These are phyloP conservation scores for Sinocyclocheilus anshuiensis DNA, from an alignment of 2,113 vertebrate genomes.

Conservation along the genomic window DNA sequence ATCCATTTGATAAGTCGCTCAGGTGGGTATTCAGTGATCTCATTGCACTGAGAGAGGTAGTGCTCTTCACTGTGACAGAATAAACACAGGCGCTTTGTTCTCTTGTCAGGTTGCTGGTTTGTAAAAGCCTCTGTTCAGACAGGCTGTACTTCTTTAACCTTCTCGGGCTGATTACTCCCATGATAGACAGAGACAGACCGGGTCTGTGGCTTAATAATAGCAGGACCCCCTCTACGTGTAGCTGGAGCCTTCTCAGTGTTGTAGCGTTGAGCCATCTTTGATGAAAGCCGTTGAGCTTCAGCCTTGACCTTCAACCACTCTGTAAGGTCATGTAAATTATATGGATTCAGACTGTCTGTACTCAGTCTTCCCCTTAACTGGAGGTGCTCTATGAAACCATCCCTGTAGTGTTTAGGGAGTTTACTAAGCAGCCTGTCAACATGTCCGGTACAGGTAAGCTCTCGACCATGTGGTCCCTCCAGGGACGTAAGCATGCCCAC, in stretches of 20 bases:
- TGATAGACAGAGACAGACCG: background rate
- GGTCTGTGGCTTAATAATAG: background rate
- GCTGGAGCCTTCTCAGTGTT: background rate
- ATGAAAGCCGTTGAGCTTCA: background rate
- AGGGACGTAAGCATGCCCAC: background rate
- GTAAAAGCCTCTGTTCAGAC: background rate
- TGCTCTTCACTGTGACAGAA: slow-evolving; percentile 7
- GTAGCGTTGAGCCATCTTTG: background rate
- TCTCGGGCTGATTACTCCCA: background rate
- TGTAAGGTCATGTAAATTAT: background rate
- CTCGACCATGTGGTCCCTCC: background rate
- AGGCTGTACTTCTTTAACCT: background rate
- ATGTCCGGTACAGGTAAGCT: background rate
- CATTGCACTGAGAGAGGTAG: too few species aligned
- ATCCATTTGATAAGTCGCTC: background rate
- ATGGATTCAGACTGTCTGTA: background rate
- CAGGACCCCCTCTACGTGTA: background rate
- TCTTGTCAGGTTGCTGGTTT: background rate
- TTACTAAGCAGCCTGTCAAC: background rate
- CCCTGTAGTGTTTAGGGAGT: background rate
- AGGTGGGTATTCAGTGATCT: background rate
- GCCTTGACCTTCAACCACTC: background rate
- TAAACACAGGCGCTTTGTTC: background rate
- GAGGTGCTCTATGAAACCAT: background rate
- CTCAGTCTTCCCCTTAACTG: background rate